Evolutionary conservation across 1,140 invertebrate genomes (phyloP), one percentile per base, ranked within the genome.

Genomic region (Calycopis cecrops): DNA sequence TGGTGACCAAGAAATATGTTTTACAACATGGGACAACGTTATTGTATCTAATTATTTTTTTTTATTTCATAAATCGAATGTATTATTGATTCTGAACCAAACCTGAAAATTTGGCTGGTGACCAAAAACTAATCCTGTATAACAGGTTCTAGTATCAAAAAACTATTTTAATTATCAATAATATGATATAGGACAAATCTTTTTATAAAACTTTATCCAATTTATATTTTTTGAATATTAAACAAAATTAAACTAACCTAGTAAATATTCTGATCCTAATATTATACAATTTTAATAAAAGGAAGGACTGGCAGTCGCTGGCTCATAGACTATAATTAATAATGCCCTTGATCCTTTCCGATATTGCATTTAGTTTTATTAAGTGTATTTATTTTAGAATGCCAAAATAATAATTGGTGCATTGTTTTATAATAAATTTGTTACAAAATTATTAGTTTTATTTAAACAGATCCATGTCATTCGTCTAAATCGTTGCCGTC

Each of bases 301-400:
- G 11, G 11, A 40, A 40, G 1, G 3, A 40, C 8, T n/a, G 14
- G n/a, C 1, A 38, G n/a, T 40, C n/a, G n/a, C 14, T 12, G 9
- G 11, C n/a, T 44, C 17, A 44, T 18, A 16, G 12, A 44, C 17
- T 37, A n/a, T n/a, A 37, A n/a, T 37, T 37, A 10, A 37, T 9
- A 3, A 4, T 37, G 9, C 9, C 8, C 40, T 16, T 16, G 14
- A 16, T 16, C 7, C 14, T 42, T 16, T 14, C 14, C 17, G 14
- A 12, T 44, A 44, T 44, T 28, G 40, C 40, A 44, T 44, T 44
- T 44, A 44, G 14, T 44, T 44, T 44, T 16, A 44, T 9, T 44
- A 42, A 42, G 40, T 42, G 16, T 44, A 44, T 44, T 44, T 44
- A 44, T 44, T 16, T 44, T 40, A 44, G 21, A 28, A 28, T 28